These are phyloP conservation scores for Neogale vison DNA, from an alignment of 2,113 vertebrate species.

Conservation along the genomic window DNA sequence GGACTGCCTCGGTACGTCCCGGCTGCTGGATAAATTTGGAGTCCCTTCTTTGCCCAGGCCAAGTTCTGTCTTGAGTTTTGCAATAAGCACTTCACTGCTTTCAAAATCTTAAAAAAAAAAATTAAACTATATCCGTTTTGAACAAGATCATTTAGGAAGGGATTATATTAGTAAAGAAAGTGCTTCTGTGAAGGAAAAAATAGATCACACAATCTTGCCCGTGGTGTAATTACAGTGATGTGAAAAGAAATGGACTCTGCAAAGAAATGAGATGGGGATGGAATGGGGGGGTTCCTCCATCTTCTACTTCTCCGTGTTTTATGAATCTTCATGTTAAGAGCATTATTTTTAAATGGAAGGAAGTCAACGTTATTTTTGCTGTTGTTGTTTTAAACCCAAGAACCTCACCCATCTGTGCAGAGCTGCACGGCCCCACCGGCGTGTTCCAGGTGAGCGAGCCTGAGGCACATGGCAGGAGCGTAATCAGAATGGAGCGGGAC, in stretches of 20 bases:
- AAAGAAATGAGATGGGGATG: neutral
- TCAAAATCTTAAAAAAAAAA: conserved; percentile 39
- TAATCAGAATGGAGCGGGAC: neutral
- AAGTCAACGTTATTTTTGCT: neutral
- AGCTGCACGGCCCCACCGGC: neutral
- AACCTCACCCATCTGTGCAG: neutral
- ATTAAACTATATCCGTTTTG: conserved; percentile 37
- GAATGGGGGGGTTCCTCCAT: neutral
- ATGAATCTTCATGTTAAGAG: neutral
- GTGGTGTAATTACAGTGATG: conserved; percentile 58
- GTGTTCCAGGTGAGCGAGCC: neutral
- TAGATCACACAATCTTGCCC: conserved; percentile 37
- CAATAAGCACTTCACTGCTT: neutral
- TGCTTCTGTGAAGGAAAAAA: conserved; percentile 54
- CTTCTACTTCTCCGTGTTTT: neutral
- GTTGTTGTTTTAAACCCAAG: neutral
- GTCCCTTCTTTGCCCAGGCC: neutral
- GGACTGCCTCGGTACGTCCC: neutral
- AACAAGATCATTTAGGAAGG: conserved; percentile 56
- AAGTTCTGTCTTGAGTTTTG: conserved; percentile 7
- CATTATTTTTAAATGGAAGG: conserved; percentile 16
- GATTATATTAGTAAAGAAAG: conserved; percentile 72
- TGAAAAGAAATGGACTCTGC: conserved; percentile 51
- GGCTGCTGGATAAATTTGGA: neutral
- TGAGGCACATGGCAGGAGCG: neutral